Evolutionary conservation across 2,888 invertebrate genomes (phyloP), one percentile per base, ranked within the genome.

Genomic region (Luperina nickerlii): DNA sequence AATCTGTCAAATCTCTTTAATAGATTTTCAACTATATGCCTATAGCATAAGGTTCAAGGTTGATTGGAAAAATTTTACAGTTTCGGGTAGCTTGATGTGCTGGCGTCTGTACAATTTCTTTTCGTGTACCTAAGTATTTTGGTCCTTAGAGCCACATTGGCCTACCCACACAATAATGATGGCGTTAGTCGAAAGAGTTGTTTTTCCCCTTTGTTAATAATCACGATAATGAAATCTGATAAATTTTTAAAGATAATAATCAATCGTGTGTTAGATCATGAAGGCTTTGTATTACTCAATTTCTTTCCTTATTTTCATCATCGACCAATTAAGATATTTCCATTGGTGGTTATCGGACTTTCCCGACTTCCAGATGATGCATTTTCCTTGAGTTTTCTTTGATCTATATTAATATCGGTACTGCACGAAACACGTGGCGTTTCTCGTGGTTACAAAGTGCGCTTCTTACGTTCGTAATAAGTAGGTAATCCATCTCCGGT

Each of bases 301-400:
- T 54, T 72, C 15, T 84, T 84, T 84, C 76, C 76, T 84, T 51
- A 11, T 54, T 84, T 69, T 62, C 45, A 72, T 71, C 66, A 81
- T 63, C 15, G 24, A 32, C n/a, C 15, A n/a, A 72, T 81, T 65
- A 6, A 8, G 8, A 48, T 74, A 15, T 48, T 68, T 65, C 63
- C 15, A 67, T 74, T 81, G 63, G 68, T 72, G 68, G 20, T 0
- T 74, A 63, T 48, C 20, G 74, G 77, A 3, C 24, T 74, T 85
- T 66, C 78, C 81, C 45, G 27, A 13, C 20, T 32, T 72, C 38
- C 13, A 67, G n/a, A 4, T 67, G 0, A 24, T n/a, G 42, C 11
- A 60, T 84, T 84, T 81, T 84, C 76, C 81, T 81, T 60, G 48
- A 60, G 5, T 74, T 66, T 66, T 74, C 69, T 62, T 54, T 54